Conservation (phyloP, 1,140 invertebrate genomes). For the Trachelipus rathkii region DNA sequence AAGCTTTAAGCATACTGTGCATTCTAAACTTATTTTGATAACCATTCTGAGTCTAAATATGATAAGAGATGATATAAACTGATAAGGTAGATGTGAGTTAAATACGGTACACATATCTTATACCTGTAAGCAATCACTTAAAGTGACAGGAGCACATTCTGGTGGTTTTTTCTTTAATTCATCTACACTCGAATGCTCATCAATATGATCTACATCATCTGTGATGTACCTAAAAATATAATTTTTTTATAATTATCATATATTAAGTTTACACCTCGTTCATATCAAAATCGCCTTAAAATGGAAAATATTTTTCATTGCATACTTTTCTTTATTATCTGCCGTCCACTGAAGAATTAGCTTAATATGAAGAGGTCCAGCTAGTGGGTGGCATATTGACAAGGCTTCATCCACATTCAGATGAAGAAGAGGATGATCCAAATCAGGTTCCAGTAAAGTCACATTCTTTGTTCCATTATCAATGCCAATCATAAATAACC, state of each 20-base stretch:
- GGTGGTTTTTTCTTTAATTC: constrained; percentile 58
- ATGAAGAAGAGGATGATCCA: constrained; percentile 88
- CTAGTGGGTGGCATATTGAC: constrained; percentile 55
- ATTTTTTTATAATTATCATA: too few relatives aligned
- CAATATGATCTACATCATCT: constrained; percentile 65
- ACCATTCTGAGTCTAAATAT: background rate
- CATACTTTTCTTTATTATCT: constrained; percentile 58
- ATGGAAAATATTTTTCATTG: background rate
- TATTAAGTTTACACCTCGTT: too few relatives aligned
- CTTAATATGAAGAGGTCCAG: constrained; percentile 58
- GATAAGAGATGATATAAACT: background rate
- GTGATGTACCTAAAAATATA: constrained; percentile 52
- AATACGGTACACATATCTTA: background rate
- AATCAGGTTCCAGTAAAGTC: constrained; percentile 63
- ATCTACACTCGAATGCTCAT: constrained; percentile 74
- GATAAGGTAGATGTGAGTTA: background rate
- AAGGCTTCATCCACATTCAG: constrained; percentile 84
- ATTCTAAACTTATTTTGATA: constrained; percentile 1
- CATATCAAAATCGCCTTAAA: too few relatives aligned
- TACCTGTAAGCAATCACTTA: constrained; percentile 77
- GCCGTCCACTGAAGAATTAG: constrained; percentile 82
- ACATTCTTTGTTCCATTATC: constrained; percentile 41
- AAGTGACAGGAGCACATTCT: constrained; percentile 64
- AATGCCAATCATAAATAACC: constrained; percentile 38
- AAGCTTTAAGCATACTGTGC: too few relatives aligned